Evolutionary conservation across 30 jellyfish, hydroid and myxozoan genomes (phyloP).

Genomic region (Sanderia malayensis): DNA sequence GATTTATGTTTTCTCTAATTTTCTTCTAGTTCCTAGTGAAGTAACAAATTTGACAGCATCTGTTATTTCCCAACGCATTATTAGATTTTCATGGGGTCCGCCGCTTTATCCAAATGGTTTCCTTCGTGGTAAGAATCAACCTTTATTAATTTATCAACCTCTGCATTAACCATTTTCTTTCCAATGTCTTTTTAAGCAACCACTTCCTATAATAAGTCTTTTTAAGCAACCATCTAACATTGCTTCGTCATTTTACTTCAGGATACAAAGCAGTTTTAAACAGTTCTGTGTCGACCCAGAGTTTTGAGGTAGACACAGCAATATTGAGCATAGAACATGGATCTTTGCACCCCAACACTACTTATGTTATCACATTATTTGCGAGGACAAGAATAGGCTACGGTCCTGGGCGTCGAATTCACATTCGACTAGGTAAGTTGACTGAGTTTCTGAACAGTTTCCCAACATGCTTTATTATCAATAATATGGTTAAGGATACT

Average conservation of each 20-base stretch:
- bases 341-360: conserved; percentile 17
- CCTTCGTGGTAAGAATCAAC: conserved; percentile 25
- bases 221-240: no score
- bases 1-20: background rate
- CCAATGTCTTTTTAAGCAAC: no score
- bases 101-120: conserved; percentile 32
- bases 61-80: conserved; percentile 2
- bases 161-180: background rate
- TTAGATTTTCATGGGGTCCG: conserved; percentile 17
- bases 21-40: conserved; percentile 38
- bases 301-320: background rate
- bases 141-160: no score
- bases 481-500: no score
- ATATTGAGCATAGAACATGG: background rate
- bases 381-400: conserved; percentile 31
- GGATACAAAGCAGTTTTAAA: conserved; percentile 30
- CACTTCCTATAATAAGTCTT: no score
- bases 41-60: conserved; percentile 15
- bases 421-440: conserved; percentile 24
- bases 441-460: background rate
- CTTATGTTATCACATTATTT: conserved; percentile 26
- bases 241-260: background rate
- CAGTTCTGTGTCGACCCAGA: background rate
- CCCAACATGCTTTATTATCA: no score
- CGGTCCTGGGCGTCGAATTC: conserved; percentile 18